Percentiles rank a stretch among this genome's conserved stretches.
Evolutionary conservation across 2,797 vertebrate species (phyloP).

Genomic region (Sebastes steindachneri): DNA sequence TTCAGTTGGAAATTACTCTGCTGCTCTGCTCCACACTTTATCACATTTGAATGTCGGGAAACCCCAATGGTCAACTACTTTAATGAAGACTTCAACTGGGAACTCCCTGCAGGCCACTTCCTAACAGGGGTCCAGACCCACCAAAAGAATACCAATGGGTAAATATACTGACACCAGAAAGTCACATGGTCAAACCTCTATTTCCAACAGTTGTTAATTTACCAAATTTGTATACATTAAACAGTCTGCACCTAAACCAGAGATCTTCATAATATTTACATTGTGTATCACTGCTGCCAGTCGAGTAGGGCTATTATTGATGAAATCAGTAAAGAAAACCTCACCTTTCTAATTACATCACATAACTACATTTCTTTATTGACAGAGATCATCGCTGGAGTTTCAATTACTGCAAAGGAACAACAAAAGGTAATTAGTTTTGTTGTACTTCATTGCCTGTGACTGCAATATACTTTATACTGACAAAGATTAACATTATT

Average conservation of each 20-base stretch:
- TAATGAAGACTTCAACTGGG: not conserved
- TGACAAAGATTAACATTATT: too few species aligned
- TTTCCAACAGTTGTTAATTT: not conserved
- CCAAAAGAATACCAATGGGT: not conserved
- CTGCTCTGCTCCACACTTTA: not conserved
- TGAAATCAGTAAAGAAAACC: not conserved
- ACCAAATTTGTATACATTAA: not conserved
- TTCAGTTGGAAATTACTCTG: not conserved
- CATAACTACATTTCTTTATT: not conserved
- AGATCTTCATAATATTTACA: too few species aligned
- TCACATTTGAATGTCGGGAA: not conserved
- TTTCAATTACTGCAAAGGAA: conserved; percentile 29
- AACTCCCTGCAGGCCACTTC: conserved; percentile 1
- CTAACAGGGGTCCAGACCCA: not conserved
- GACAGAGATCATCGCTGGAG: conserved; percentile 35
- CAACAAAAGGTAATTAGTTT: not conserved
- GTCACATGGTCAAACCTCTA: not conserved
- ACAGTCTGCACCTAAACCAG: not conserved
- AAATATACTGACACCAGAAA: not conserved
- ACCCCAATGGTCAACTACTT: conserved; percentile 4
- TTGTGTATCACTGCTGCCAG: too few species aligned
- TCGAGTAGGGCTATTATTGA: not conserved
- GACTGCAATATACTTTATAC: too few species aligned
- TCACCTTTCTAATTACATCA: not conserved
- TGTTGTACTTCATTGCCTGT: not conserved